These are phyloP conservation scores for Thymelicus acteon DNA, from an alignment of 2,888 invertebrate species.

Conservation along the genomic window DNA sequence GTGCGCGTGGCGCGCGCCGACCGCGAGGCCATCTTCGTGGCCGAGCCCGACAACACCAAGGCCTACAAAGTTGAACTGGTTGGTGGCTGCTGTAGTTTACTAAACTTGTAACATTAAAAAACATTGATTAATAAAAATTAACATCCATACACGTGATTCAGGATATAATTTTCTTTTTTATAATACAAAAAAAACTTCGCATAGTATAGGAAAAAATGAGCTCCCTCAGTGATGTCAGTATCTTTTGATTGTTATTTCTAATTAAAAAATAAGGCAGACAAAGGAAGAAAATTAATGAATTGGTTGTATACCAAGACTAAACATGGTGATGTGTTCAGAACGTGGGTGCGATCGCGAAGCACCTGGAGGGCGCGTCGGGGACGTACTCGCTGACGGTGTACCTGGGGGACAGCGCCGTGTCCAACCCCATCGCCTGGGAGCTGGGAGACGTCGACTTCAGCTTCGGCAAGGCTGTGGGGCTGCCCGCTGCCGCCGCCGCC, in stretches of 20 bases:
- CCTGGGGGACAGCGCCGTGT: conserved; percentile 95
- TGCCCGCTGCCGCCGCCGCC: conserved; percentile 49
- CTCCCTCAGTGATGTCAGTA: no score
- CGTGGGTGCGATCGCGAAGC: conserved; percentile 90
- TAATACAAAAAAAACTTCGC: no score
- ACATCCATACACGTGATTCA: background rate
- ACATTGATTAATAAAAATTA: background rate
- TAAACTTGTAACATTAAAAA: no score
- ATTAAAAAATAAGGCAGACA: no score
- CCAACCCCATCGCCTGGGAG: conserved; percentile 95
- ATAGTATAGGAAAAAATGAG: no score
- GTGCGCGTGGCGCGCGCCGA: conserved; percentile 89
- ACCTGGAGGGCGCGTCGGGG: conserved; percentile 88
- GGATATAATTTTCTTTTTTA: no score
- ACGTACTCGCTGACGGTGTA: conserved; percentile 92
- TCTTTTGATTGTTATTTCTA: no score
- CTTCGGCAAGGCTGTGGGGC: conserved; percentile 79
- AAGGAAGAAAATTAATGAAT: no score
- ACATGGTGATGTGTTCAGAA: conserved; percentile 78
- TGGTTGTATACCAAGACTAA: no score
- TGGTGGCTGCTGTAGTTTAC: conserved; percentile 50
- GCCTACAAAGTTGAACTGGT: conserved; percentile 97
- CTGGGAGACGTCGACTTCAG: conserved; percentile 91
- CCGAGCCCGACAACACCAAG: conserved; percentile 92
- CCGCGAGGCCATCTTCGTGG: conserved; percentile 96